These are phyloP conservation scores for Macrophya annulata DNA, from an alignment of 2,888 invertebrate species.

Conservation along the genomic window DNA sequence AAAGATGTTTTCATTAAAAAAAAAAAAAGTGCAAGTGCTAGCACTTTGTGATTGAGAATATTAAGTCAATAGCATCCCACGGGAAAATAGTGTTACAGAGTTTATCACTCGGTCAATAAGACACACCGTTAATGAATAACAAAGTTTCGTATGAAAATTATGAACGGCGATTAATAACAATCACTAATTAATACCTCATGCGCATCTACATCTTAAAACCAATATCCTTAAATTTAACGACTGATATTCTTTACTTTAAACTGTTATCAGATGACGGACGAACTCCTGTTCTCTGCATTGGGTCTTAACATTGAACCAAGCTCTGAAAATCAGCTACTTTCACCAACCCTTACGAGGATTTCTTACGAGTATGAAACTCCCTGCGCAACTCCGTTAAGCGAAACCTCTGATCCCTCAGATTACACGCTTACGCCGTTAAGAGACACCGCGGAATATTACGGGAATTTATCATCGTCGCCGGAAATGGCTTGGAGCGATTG, in stretches of 20 bases:
- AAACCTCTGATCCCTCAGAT: slow-evolving; percentile 65
- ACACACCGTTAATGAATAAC: slow-evolving; percentile 37
- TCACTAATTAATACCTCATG: too few relatives aligned
- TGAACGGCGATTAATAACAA: not conserved
- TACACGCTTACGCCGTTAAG: slow-evolving; percentile 57
- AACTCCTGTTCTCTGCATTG: slow-evolving; percentile 75
- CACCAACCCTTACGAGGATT: slow-evolving; percentile 62
- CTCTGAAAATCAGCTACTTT: slow-evolving; percentile 62
- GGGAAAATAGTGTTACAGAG: not conserved
- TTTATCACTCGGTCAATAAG: slow-evolving; percentile 34
- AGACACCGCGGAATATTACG: slow-evolving; percentile 71
- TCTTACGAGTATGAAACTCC: slow-evolving; percentile 71
- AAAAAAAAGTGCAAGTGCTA: slow-evolving; percentile 43
- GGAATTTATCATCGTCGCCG: slow-evolving; percentile 72
- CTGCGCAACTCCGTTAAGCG: slow-evolving; percentile 68
- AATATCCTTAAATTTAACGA: not conserved
- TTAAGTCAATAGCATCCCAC: not conserved
- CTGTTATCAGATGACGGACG: slow-evolving; percentile 75
- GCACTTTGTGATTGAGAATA: not conserved
- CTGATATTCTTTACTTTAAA: not conserved
- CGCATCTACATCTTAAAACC: not conserved
- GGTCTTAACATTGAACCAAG: slow-evolving; percentile 70
- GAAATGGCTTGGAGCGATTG: slow-evolving; percentile 75
- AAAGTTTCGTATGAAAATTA: not conserved
- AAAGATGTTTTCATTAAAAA: not conserved